Evolutionary conservation across 2,888 invertebrate genomes (phyloP).

Genomic region (Resseliella maxima): DNA sequence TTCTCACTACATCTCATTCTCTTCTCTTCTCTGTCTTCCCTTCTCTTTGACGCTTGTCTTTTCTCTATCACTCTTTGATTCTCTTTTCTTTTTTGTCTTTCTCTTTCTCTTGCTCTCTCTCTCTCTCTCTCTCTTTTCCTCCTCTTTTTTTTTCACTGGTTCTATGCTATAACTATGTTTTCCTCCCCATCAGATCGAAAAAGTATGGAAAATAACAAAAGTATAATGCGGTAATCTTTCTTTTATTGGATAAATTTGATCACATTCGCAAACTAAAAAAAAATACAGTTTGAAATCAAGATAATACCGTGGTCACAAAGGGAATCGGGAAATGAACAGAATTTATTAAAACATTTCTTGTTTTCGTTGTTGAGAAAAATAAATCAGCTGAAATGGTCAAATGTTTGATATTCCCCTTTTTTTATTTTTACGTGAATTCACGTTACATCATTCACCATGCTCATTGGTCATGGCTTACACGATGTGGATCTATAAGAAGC

Average conservation of each 20-base stretch:
- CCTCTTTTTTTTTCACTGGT: not conserved
- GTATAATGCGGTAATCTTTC: slow-evolving; percentile 40
- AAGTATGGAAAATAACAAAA: slow-evolving; percentile 37
- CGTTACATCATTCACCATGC: not conserved
- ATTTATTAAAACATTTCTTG: not conserved
- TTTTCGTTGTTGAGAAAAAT: not conserved
- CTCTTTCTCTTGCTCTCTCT: not conserved
- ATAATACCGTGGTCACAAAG: slow-evolving; percentile 36
- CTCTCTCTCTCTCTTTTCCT: not conserved
- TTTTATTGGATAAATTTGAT: slow-evolving; percentile 52
- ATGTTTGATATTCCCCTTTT: not conserved
- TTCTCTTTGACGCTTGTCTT: no score
- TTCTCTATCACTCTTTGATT: no score
- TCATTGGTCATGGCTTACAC: not conserved
- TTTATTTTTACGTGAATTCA: not conserved
- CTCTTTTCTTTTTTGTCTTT: not conserved
- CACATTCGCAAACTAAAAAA: not conserved
- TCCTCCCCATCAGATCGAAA: not conserved
- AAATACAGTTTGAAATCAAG: not conserved
- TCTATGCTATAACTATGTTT: not conserved
- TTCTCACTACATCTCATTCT: no score
- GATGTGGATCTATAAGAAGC: not conserved
- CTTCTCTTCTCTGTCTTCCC: no score
- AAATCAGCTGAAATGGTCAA: not conserved
- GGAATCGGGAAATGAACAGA: not conserved